Base-by-base conservation (phyloP, 2,113 vertebrate genomes). In the Channa maculata region DNA sequence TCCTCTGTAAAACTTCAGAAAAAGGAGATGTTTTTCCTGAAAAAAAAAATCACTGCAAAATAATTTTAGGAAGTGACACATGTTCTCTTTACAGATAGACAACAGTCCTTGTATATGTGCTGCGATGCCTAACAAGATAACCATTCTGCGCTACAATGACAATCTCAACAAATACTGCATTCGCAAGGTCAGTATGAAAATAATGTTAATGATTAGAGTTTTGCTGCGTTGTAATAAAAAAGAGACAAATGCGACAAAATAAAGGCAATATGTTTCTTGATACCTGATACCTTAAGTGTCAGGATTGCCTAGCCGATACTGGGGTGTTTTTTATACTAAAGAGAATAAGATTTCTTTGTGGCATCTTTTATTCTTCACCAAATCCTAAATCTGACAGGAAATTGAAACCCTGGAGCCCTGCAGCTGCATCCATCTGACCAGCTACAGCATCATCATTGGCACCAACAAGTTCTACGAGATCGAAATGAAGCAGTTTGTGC, bases 401-500 rank as follows among this genome's bases (percentile, higher is more conserved):
- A 99, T 99, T 2, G 98, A 99, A 91, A 99, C 98, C 8, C 95
- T 97, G 36, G 98, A 99, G 93, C 98, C 98, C 5, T 99, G 98
- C 94, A 99, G 98, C 94, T 99, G 98, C 86, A 95, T 99, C 88
- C 96, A 97, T 89, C 95, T 99, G 93, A 99, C 98, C 88, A 95
- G 92, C 82, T 99, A 99, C 93, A 99, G 98, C 89, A 95, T 98
- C 94, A 97, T 99, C 89, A 96, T 99, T 2, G 98, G 98, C 85
- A 98, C 98, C 88, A 99, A 98, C 90, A 99, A 98, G 86, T 99
- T 99, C 93, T 99, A 98, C 39, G 97, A 99, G 88, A 97, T 99
- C 6, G 98, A 99, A 92, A 98, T 99, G 98, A 99, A 99, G 92
- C 98, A 99, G 93, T 99, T 97, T 60, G 97, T 96, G 0, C 94